phyloP scores from a whole-genome alignment of 1,140 invertebrate species.

The Lepidurus apus region DNA sequence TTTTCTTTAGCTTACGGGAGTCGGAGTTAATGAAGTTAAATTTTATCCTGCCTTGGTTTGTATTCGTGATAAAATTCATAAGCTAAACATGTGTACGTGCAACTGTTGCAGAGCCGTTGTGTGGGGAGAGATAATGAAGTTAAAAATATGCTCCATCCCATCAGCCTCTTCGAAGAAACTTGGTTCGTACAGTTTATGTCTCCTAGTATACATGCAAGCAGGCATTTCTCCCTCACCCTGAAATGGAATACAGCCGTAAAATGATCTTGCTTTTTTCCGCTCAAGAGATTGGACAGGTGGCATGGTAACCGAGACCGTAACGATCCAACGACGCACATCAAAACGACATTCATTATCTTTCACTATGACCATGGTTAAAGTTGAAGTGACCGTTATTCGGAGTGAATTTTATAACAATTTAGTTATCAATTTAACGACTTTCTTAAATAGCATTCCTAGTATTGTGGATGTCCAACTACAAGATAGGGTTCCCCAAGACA shows the following conservation, averaged over 20 bases:
- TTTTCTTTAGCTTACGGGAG: slow-evolving; percentile 4
- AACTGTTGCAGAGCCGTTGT: not conserved
- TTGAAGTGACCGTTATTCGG: not conserved
- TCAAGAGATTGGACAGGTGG: not conserved
- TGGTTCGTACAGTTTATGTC: not conserved
- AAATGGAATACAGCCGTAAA: slow-evolving; percentile 2
- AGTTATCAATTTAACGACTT: slow-evolving; percentile 1
- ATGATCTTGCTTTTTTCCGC: not conserved
- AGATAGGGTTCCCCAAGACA: slow-evolving; percentile 16
- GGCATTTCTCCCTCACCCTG: slow-evolving; percentile 12
- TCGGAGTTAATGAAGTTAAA: not conserved
- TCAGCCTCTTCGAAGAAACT: not conserved
- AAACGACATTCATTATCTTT: not conserved
- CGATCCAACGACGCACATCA: not conserved
- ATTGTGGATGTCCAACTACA: slow-evolving; percentile 25
- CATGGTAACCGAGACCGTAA: not conserved
- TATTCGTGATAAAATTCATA: not conserved
- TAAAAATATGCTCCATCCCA: not conserved
- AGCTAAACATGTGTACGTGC: not conserved
- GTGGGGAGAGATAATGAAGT: not conserved
- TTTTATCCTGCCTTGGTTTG: slow-evolving; percentile 18
- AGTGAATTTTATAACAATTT: slow-evolving; percentile 27
- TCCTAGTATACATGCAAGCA: not conserved
- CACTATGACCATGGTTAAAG: not conserved
- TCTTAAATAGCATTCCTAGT: slow-evolving; percentile 22